Base-by-base conservation (phyloP, 2,888 invertebrate species). In the Drosophila ezoana region DNA sequence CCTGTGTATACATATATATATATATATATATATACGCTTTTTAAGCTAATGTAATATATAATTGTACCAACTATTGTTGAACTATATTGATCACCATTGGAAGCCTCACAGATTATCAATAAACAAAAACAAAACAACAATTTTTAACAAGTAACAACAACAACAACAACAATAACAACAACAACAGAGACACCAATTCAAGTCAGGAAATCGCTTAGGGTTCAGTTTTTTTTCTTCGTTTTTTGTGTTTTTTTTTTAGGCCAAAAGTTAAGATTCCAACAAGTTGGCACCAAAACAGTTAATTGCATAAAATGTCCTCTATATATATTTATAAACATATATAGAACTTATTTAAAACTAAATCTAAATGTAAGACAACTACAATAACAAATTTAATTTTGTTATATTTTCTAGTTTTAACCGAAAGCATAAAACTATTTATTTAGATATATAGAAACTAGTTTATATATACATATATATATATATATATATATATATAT, bases 21-120 rank as follows among this genome's bases (percentile, higher is more conserved):
- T 33, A 49, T 14, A 16, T 38, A 16, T 38, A 18, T 53, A 18
- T 18, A 18, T 72, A 80, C 87, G 87, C 84, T 83, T 83, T 66
- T 62, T 86, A 80, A 76, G 82, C 72, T 88, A 79, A 84, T 62
- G 33, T 65, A 54, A 59, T 61, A 41, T 71, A 54, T 72, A 77
- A 76, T 80, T 77, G 65, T 80, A 72, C 62, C 63, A 67, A 67
- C 63, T 48, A 61, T 53, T 53, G 79, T 65, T 48, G 53, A 66
- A 62, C 62, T 61, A 69, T 61, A 69, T 76, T 54, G 62, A 81
- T 61, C 63, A 66, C 59, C 74, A 74, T 67, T 74, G 69, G 48
- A 79, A 74, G 74, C 74, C 74, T 75, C 63, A 75, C 44, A 58
- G 28, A 65, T 47, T 48, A 72, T 47, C 63, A 53, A 54, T 54